Conservation (phyloP, 37 sponge, comb jelly and placozoan genomes). For the Geodia barretti region DNA sequence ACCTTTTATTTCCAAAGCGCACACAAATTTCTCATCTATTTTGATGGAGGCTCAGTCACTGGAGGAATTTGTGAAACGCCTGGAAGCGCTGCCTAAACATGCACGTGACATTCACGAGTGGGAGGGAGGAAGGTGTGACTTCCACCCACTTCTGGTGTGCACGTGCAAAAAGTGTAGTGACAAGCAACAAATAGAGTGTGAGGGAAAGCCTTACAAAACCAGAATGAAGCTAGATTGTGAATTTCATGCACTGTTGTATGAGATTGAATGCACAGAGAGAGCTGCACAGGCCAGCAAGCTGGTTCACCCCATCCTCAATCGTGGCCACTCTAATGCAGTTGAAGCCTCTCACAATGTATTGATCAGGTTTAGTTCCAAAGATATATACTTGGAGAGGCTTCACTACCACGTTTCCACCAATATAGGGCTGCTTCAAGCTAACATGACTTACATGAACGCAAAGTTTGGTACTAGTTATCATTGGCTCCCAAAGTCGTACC, state of each 20-base stretch:
- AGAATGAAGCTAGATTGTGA: conserved; percentile 20
- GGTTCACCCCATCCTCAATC: conserved; percentile 2
- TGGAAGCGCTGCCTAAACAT: conserved; percentile 43
- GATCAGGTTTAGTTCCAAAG: conserved; percentile 14
- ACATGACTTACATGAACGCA: conserved; percentile 9
- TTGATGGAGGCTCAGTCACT: too few relatives aligned
- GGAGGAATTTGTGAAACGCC: too few relatives aligned
- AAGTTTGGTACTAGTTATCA: conserved; percentile 13
- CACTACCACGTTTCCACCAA: conserved; percentile 27
- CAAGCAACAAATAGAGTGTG: conserved; percentile 8
- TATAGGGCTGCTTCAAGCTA: conserved; percentile 16
- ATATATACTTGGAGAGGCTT: conserved; percentile 12
- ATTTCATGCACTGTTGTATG: conserved; percentile 24
- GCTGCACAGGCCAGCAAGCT: conserved; percentile 1
- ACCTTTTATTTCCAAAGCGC: too few relatives aligned
- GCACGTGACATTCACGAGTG: conserved; percentile 29
- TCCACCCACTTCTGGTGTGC: conserved; percentile 23
- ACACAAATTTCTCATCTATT: too few relatives aligned
- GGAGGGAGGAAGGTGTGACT: conserved; percentile 25
- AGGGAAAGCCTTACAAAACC: conserved; percentile 19
- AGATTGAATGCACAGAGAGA: conserved; percentile 30
- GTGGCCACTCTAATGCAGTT: conserved; percentile 18
- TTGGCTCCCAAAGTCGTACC: conserved; percentile 18
- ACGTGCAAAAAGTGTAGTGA: conserved; percentile 30
- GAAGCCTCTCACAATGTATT: conserved; percentile 45